These are phyloP conservation scores for Nerophis ophidion DNA, from an alignment of 2,113 vertebrate genomes.

Conservation along the genomic window DNA sequence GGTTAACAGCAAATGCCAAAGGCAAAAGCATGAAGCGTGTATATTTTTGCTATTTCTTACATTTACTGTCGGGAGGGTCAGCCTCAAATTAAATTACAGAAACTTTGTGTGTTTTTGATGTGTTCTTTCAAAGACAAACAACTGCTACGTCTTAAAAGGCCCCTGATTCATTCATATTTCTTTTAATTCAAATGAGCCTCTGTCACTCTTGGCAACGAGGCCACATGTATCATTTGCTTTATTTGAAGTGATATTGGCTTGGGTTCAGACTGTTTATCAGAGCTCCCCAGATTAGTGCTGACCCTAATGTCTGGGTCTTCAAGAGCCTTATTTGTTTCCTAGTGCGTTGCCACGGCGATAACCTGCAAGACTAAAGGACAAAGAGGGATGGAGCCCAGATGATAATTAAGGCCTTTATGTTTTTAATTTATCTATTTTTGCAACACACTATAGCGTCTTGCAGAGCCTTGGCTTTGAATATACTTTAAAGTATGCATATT, in stretches of 20 bases:
- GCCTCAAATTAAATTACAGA: constrained; percentile 19
- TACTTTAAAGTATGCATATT: too few species aligned
- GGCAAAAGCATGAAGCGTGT: too few species aligned
- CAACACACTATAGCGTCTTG: constrained; percentile 36
- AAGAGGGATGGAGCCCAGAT: constrained; percentile 24
- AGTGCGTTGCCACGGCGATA: constrained; percentile 69
- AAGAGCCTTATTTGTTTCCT: constrained; percentile 63
- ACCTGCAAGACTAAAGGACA: constrained; percentile 55
- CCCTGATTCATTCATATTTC: constrained; percentile 44
- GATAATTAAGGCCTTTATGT: constrained; percentile 16
- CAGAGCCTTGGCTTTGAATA: constrained; percentile 1
- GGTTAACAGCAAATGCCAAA: too few species aligned
- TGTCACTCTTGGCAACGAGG: constrained; percentile 41
- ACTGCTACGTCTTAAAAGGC: constrained; percentile 28
- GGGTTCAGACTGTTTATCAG: constrained; percentile 64
- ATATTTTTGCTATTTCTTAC: constrained; percentile 1
- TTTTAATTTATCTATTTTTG: constrained; percentile 17
- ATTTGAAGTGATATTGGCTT: constrained; percentile 64
- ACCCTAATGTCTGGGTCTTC: constrained; percentile 66
- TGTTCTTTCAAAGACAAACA: constrained; percentile 13
- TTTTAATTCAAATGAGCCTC: constrained; percentile 48
- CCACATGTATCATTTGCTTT: constrained; percentile 34
- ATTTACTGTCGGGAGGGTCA: constrained; percentile 20
- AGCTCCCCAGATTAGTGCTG: constrained; percentile 62
- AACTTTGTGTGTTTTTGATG: constrained; percentile 12